phyloP scores from a whole-genome alignment of 2,888 invertebrate species.

The Selenia dentaria region DNA sequence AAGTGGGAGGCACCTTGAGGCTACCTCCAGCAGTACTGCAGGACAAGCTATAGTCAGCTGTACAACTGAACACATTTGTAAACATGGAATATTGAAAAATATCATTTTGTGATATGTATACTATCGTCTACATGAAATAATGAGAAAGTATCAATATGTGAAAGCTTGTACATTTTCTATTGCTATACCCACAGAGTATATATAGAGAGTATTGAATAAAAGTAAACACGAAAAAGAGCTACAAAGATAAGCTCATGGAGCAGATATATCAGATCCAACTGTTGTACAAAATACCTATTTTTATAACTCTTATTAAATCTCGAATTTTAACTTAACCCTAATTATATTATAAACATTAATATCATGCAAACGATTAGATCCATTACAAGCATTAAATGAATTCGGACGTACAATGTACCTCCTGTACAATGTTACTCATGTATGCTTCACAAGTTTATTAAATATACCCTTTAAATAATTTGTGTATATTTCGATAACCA shows the following conservation, averaged over 20 bases:
- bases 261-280: conserved; percentile 29
- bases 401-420: conserved; percentile 30
- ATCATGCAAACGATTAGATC: conserved; percentile 57
- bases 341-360: conserved; percentile 46
- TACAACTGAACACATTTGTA: conserved; percentile 1
- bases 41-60: no score
- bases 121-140: conserved; percentile 29
- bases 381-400: conserved; percentile 57
- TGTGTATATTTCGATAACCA: conserved; percentile 46
- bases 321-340: conserved; percentile 43
- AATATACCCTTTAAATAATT: conserved; percentile 55
- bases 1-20: no score
- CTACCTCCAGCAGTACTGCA: no score
- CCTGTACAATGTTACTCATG: conserved; percentile 46
- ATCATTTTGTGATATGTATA: conserved; percentile 35
- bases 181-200: conserved; percentile 18
- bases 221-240: conserved; percentile 17
- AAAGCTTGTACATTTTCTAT: conserved; percentile 10
- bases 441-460: conserved; percentile 52
- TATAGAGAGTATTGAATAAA: conserved; percentile 6
- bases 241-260: conserved; percentile 32
- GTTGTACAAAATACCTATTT: conserved; percentile 43
- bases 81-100: conserved; percentile 22
- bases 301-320: conserved; percentile 54
- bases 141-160: conserved; percentile 2